Conservation (phyloP, 2,888 invertebrate genomes). For the Electrophaes corylata region DNA sequence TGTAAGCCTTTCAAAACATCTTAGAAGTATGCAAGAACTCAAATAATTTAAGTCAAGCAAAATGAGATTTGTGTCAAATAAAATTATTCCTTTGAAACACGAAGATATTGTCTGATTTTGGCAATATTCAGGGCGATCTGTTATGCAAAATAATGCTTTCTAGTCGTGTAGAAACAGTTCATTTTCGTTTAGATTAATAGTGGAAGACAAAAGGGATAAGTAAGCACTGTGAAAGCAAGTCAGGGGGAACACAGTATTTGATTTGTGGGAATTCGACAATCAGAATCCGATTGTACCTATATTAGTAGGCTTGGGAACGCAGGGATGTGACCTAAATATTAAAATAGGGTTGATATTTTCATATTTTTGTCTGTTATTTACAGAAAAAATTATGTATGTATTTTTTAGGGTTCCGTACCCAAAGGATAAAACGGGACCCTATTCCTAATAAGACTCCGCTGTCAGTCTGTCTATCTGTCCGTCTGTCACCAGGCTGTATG, state of each 20-base stretch:
- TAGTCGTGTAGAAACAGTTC: constrained; percentile 6
- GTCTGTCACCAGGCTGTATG: too few species aligned
- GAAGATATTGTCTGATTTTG: constrained; percentile 9
- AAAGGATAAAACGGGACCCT: too few species aligned
- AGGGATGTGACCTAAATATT: constrained; percentile 17
- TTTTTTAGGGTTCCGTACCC: too few species aligned
- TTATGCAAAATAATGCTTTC: constrained; percentile 9
- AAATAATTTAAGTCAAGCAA: constrained; percentile 10
- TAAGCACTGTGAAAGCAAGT: constrained; percentile 21
- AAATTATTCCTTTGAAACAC: constrained; percentile 29
- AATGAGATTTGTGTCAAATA: constrained; percentile 28
- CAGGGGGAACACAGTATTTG: constrained; percentile 22
- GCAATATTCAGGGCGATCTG: constrained; percentile 11
- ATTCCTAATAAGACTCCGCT: too few species aligned
- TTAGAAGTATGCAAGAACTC: background rate
- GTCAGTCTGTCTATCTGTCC: too few species aligned
- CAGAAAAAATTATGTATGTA: too few species aligned
- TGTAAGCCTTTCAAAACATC: background rate
- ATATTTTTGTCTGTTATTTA: background rate
- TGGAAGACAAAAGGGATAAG: constrained; percentile 19
- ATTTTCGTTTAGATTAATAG: constrained; percentile 16
- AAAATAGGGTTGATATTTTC: background rate
- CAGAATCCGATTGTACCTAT: constrained; percentile 25
- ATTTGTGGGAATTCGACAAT: constrained; percentile 26
- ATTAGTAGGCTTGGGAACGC: constrained; percentile 1